A percentile compares a stretch with the other conserved stretches of the same genome.
phyloP scores from a whole-genome alignment of 2,113 vertebrate genomes.

The Ceyx cyanopectus region DNA sequence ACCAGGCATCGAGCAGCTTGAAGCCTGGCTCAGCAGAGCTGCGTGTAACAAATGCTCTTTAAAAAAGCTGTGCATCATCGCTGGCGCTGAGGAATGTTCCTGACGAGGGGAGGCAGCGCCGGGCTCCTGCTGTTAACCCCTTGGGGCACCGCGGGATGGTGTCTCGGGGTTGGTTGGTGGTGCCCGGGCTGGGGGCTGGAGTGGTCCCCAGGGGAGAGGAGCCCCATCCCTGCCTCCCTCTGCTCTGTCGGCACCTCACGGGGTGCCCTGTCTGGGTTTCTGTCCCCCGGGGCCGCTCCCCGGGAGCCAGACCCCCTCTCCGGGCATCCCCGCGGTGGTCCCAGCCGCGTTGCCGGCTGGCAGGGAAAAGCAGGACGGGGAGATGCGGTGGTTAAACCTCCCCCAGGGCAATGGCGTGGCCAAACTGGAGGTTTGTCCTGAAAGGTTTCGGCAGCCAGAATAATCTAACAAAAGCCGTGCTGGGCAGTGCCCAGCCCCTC shows the following conservation, averaged over 20 bases:
- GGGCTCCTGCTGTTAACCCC: not conserved
- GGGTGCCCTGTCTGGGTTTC: accelerated
- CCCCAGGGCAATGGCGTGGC: accelerated
- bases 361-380: not conserved
- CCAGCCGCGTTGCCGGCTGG: not conserved
- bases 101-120: not conserved
- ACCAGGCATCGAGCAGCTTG: slow-evolving; percentile 22
- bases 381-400: not conserved
- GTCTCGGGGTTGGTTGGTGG: not conserved
- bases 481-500: too few relatives aligned
- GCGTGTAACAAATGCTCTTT: not conserved
- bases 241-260: accelerated
- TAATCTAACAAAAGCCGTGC: not conserved
- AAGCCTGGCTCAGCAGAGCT: slow-evolving; percentile 34
- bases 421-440: not conserved
- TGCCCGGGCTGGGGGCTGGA: not conserved
- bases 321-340: accelerated
- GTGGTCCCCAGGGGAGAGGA: too few relatives aligned
- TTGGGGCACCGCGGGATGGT: not conserved
- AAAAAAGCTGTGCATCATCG: not conserved
- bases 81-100: slow-evolving; percentile 6
- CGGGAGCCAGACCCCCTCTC: not conserved
- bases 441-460: not conserved
- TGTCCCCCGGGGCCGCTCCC: not conserved
- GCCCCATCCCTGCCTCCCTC: not conserved